Evolutionary conservation across 2,888 invertebrate species (phyloP), one percentile per base, ranked within the genome.

Genomic region (Apantesis nais): DNA sequence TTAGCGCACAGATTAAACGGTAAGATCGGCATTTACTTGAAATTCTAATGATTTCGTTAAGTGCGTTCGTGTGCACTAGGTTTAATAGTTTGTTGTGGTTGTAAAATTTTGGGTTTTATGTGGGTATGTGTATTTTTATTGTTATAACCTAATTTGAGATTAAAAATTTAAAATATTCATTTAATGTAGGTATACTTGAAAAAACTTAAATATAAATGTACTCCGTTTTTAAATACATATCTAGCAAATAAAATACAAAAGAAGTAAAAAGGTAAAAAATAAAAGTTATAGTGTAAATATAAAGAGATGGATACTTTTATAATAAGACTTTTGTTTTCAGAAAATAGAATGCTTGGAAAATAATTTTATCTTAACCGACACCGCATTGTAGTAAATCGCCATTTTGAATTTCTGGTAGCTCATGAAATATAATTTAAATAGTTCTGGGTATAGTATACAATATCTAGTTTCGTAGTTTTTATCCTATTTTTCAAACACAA

Each of bases 1-100:
- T 87, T 85, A 83, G 78, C 66, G 66, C n/a, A 55, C 16, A 71
- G 77, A 78, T 78, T 73, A 72, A 72, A 74, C 66, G 31, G 67
- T 34, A 65, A 37, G 31, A 73, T 78, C 77, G 62, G 63, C 29
- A 37, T 65, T 66, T 70, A 68, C 71, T 71, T 55, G 62, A 66
- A 65, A 58, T 74, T 66, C 48, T 63, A 68, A 70, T 71, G 19
- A 62, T 41, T 67, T 22, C n/a, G 41, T 1, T 48, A 64, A 58
- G 37, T 55, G 48, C n/a, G 52, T 52, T 66, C 62, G 70, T 70
- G 66, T 62, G 52, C n/a, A 61, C n/a, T n/a, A 29, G 61, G 48
- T 41, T 69, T 69, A 61, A 66, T 70, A 44, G 55, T 61, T 65
- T 69, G 69, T 65, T 60, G 64, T 64, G 44, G 22, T 61, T 48